These are phyloP conservation scores for Podabrus alpinus DNA, from an alignment of 2,888 invertebrate species.

Conservation along the genomic window DNA sequence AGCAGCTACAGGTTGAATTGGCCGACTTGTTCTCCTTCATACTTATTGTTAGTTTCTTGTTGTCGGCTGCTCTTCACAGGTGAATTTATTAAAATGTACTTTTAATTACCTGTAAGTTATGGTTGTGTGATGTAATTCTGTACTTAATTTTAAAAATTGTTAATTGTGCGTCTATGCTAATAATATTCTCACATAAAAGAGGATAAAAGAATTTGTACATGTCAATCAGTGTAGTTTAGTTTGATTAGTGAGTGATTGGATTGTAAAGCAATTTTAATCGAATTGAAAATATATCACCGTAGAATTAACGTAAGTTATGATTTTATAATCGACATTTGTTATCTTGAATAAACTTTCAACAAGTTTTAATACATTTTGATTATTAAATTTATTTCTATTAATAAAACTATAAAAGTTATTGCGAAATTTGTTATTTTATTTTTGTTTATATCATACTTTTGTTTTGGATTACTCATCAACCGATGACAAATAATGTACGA, in stretches of 20 bases:
- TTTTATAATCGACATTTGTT: neutral
- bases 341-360: neutral
- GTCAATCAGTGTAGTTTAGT: neutral
- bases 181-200: neutral
- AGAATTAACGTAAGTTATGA: neutral
- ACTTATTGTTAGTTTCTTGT: neutral
- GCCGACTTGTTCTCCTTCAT: conserved; percentile 35
- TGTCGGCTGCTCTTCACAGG: neutral
- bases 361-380: neutral
- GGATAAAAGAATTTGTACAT: neutral
- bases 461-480: neutral
- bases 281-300: neutral
- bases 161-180: neutral
- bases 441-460: neutral
- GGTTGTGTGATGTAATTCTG: neutral
- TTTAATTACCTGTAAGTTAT: neutral
- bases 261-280: neutral
- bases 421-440: neutral
- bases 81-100: neutral
- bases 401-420: neutral
- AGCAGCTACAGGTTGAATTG: conserved; percentile 45
- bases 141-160: neutral
- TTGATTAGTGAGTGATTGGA: neutral
- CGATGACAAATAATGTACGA: neutral
- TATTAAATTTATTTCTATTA: neutral